phyloP scores from a whole-genome alignment of 2,797 vertebrate genomes.

The Fistularia tabacaria region DNA sequence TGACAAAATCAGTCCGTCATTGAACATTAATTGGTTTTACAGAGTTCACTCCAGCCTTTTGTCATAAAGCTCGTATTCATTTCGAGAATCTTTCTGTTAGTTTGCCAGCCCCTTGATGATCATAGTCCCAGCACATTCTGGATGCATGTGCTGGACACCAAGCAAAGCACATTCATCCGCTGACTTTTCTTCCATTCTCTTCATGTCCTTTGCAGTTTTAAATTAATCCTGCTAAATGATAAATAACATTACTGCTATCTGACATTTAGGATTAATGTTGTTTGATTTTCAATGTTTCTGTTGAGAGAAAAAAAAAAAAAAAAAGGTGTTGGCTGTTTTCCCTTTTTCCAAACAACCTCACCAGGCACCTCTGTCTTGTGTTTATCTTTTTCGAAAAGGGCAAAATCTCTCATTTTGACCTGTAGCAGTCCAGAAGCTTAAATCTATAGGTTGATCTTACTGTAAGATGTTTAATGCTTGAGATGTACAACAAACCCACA shows the following conservation, averaged over 20 bases:
- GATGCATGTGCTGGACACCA: conserved; percentile 24
- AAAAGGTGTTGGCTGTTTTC: conserved; percentile 57
- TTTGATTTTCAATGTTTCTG: conserved; percentile 61
- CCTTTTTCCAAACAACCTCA: conserved; percentile 43
- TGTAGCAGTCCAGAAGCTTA: conserved; percentile 45
- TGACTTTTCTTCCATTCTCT: conserved; percentile 24
- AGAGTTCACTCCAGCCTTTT: conserved; percentile 55
- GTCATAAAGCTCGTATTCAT: conserved; percentile 59
- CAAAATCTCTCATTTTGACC: conserved; percentile 65
- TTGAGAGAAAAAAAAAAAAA: conserved; percentile 34
- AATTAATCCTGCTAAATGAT: conserved; percentile 59
- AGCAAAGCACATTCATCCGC: conserved; percentile 4
- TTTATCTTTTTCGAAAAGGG: conserved; percentile 68
- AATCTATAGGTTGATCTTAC: conserved; percentile 50
- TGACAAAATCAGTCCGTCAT: conserved; percentile 55
- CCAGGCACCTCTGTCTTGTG: conserved; percentile 38
- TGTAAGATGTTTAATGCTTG: conserved; percentile 67
- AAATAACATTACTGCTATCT: conserved; percentile 65
- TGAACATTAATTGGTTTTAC: conserved; percentile 60
- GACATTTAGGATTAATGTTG: conserved; percentile 71
- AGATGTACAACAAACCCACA: conserved; percentile 52
- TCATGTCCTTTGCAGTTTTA: conserved; percentile 41
- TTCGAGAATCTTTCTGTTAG: conserved; percentile 35
- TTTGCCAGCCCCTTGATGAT: conserved; percentile 31
- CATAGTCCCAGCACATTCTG: conserved; percentile 47